Base-by-base conservation (phyloP, 1,140 invertebrate genomes). In the Trachymyrmex cornetzi region DNA sequence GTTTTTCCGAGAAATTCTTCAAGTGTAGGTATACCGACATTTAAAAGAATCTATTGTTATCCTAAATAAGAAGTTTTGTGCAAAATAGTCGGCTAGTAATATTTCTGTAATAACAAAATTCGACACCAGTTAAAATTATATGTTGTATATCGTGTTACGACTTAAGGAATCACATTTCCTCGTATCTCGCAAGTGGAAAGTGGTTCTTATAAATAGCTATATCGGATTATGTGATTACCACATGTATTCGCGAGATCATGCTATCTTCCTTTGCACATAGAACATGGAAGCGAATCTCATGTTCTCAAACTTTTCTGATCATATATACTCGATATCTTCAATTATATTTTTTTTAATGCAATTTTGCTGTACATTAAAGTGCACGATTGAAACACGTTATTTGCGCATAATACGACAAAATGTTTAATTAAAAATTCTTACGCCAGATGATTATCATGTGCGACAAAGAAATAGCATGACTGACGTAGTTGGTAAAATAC, bases 121-220 rank as follows among this genome's bases (percentile, higher is more conserved):
- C 7, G n/a, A 61, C 14, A 59, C n/a, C 55, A 3, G 6, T 1
- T 59, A 24, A 50, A n/a, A 19, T 77, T 77, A 77, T 14, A 34
- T 2, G 38, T 44, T 44, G 9, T 34, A 6, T 12, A 61, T 59
- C n/a, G 22, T 27, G 55, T 77, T 12, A 74, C 48, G 19, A 24
- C 44, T 50, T 71, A 24, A 44, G 12, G 55, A 75, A 85, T 61
- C 27, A 53, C 16, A 34, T 61, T 86, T 77, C 4, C 6, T 63
- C 30, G 30, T 77, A 55, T 85, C 22, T 19, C 30, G 14, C 3
- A 59, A 6, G 16, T 75, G 53, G 24, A 75, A 75, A 59, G 34
- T 59, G 55, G 9, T 44, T 24, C n/a, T 77, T 44, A 59, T 61
- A 61, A 77, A 77, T 59, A 77, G 61, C 14, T 24, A 77, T 24